These are phyloP conservation scores for Sus cebifrons DNA, from an alignment of 2,797 vertebrate species.

Conservation along the genomic window DNA sequence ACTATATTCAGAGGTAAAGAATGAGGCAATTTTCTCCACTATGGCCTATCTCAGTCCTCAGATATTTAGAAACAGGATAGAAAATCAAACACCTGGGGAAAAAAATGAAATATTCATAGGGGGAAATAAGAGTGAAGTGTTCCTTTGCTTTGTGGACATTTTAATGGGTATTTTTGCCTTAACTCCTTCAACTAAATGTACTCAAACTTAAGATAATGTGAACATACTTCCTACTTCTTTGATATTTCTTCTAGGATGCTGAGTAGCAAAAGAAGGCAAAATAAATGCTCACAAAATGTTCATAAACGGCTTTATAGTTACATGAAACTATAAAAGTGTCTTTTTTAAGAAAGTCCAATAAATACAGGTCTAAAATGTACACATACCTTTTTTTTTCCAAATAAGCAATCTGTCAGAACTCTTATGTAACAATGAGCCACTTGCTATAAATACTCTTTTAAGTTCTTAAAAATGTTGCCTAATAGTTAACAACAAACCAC, in stretches of 20 bases:
- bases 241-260: slow-evolving; percentile 36
- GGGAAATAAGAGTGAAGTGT: slow-evolving; percentile 27
- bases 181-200: slow-evolving; percentile 21
- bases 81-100: slow-evolving; percentile 3
- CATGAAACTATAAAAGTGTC: neutral
- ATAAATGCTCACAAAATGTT: slow-evolving; percentile 30
- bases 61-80: slow-evolving; percentile 8
- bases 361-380: neutral
- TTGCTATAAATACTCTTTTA: neutral
- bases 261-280: neutral
- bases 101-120: slow-evolving; percentile 50
- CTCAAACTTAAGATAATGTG: slow-evolving; percentile 38
- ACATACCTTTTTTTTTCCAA: neutral
- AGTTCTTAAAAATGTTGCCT: neutral
- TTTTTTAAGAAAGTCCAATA: slow-evolving; percentile 13
- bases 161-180: neutral
- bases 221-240: neutral
- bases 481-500: neutral
- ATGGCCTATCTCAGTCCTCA: neutral
- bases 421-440: neutral
- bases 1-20: neutral
- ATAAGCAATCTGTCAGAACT: slow-evolving; percentile 43
- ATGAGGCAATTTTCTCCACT: neutral
- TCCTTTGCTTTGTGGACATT: neutral
- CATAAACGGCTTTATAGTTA: neutral